These are phyloP conservation scores for Drosophila mauritiana DNA, from an alignment of 1,140 invertebrate species.

Conservation along the genomic window DNA sequence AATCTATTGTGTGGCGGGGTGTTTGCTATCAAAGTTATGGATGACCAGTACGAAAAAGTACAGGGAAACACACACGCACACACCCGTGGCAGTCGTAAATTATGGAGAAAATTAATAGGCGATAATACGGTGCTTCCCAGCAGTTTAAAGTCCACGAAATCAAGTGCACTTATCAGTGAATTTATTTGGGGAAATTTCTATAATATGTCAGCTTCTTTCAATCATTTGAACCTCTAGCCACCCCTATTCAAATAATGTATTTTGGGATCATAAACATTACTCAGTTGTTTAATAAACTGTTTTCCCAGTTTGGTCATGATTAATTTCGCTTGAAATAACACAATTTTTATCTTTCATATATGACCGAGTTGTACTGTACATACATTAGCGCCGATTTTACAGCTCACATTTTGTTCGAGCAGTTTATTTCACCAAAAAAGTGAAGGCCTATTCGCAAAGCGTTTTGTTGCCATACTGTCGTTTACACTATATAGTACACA, in stretches of 20 bases:
- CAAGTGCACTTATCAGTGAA: background rate
- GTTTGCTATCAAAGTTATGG: constrained; percentile 51
- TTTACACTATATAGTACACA: constrained; percentile 40
- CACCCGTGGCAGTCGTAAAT: constrained; percentile 18
- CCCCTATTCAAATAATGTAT: background rate
- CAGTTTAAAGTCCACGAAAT: background rate
- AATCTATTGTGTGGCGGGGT: constrained; percentile 34
- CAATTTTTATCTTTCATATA: no score
- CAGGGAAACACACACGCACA: background rate
- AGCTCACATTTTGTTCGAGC: constrained; percentile 6
- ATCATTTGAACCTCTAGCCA: background rate
- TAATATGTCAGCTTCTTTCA: background rate
- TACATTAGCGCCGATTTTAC: constrained; percentile 1
- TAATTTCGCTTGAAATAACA: background rate
- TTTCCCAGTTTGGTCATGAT: background rate
- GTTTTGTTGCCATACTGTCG: constrained; percentile 8
- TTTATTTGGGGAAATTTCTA: background rate
- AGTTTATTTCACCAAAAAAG: constrained; percentile 15
- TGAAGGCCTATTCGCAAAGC: constrained; percentile 10
- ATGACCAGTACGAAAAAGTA: constrained; percentile 40
- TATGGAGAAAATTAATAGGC: constrained; percentile 41
- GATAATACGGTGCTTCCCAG: constrained; percentile 5
- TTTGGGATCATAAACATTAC: background rate
- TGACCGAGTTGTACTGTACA: no score
- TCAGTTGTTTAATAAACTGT: background rate